Evolutionary conservation across 2,113 vertebrate genomes (phyloP), one percentile per base, ranked within the genome.

Genomic region (Reinhardtius hippoglossoides): DNA sequence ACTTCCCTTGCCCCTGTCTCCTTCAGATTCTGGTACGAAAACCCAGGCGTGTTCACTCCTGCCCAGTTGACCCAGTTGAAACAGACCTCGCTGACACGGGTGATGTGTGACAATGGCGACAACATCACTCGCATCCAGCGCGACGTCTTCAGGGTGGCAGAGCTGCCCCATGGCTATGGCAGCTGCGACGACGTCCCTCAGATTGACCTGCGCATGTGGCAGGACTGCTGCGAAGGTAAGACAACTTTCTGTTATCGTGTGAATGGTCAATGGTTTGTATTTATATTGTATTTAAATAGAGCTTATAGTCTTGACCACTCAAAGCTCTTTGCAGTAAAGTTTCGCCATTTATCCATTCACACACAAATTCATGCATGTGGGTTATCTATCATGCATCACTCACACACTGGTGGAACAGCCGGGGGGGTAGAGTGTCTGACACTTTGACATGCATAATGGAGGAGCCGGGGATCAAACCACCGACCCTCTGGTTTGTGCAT

Each of bases 171-270:
- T 4, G 97, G 97, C 27, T 99, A 96, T 37, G 75, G 93, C 75
- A 96, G 91, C 93, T 99, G 98, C 27, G 93, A 95, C 3, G 95
- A 97, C 55, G 58, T 99, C 66, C 96, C 98, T 73, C 95, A 95
- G 58, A 90, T 98, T 23, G 98, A 99, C 92, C 94, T 99, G 69
- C 94, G 98, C 9, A 95, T 99, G 95, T 99, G 98, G 98, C 97
- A 99, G 89, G 98, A 99, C 93, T 99, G 98, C 89, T 99, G 98
- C 66, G 97, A 99, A 95, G 98, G 98, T 98, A 1, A 77, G 37
- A 46, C 5, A 2, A 55, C 10, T 15, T 24, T 20, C 14, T 8
- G 18, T 64, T 16, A 27, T 10, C 23, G 15, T 15, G 44, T 13
- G 12, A 13, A 10, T 42, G 40, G 27, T 27, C 27, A 27, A 27